phyloP scores from a whole-genome alignment of 2,888 invertebrate species.

The Agelastica alni region DNA sequence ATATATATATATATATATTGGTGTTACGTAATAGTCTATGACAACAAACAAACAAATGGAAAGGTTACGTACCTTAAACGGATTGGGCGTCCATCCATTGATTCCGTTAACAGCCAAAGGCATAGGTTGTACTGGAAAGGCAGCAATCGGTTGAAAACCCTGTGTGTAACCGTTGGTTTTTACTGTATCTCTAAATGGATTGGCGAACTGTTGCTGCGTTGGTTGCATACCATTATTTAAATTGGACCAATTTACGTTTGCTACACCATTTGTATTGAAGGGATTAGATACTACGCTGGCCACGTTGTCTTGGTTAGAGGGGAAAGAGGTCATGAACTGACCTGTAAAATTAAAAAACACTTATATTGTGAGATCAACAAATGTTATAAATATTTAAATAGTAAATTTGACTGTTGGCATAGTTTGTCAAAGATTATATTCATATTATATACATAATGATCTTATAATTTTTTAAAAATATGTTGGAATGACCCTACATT shows the following conservation, averaged over 20 bases:
- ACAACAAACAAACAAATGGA: no score
- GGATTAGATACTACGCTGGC: slow-evolving; percentile 43
- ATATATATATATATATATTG: no score
- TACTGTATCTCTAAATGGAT: slow-evolving; percentile 48
- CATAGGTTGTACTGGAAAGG: slow-evolving; percentile 40
- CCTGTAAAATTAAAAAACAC: slow-evolving; percentile 41
- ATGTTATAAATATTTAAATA: no score
- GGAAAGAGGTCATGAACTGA: slow-evolving; percentile 51
- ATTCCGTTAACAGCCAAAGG: slow-evolving; percentile 31
- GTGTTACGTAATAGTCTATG: not conserved
- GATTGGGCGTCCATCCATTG: slow-evolving; percentile 50
- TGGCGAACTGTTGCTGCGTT: slow-evolving; percentile 39
- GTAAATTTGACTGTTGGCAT: no score
- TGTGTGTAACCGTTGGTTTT: slow-evolving; percentile 45
- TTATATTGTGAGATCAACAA: no score
- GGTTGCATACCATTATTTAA: slow-evolving; percentile 34
- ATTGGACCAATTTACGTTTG: slow-evolving; percentile 24
- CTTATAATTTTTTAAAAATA: no score
- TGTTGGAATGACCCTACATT: no score
- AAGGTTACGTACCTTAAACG: slow-evolving; percentile 54
- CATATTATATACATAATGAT: no score
- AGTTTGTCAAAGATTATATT: no score
- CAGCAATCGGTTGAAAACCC: slow-evolving; percentile 42
- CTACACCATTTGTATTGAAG: slow-evolving; percentile 33
- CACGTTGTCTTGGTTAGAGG: slow-evolving; percentile 41